A percentile compares a stretch with the other conserved stretches of the same genome.
These are phyloP conservation scores for Hemistola chrysoprasaria DNA, from an alignment of 2,888 invertebrate genomes.

Conservation along the genomic window DNA sequence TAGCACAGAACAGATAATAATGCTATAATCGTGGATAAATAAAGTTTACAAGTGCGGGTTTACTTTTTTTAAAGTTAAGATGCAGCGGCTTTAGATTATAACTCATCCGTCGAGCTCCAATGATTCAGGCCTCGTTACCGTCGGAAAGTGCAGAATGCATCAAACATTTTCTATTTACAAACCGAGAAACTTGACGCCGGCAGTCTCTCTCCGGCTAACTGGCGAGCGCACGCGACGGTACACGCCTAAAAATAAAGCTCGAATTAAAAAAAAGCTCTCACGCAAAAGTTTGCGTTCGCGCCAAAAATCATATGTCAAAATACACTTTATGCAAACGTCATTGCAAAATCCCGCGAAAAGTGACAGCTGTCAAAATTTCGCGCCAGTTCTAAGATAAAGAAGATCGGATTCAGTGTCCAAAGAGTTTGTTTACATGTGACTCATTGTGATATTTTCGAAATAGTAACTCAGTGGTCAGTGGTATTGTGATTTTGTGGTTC, in stretches of 20 bases:
- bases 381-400: no score
- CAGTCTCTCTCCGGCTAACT: slow-evolving; percentile 26
- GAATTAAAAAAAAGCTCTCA: slow-evolving; percentile 10
- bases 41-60: no score
- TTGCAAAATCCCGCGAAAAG: not conserved
- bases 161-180: slow-evolving; percentile 57
- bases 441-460: no score
- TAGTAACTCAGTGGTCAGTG: no score
- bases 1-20: no score
- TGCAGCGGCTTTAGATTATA: slow-evolving; percentile 8
- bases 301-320: no score
- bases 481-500: no score
- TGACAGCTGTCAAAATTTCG: not conserved
- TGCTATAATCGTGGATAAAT: no score
- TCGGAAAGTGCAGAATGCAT: slow-evolving; percentile 40
- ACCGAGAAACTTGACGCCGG: slow-evolving; percentile 30
- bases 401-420: no score
- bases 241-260: slow-evolving; percentile 14
- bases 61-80: not conserved
- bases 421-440: no score
- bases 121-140: slow-evolving; percentile 33
- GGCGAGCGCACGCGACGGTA: slow-evolving; percentile 46
- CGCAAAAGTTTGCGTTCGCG: not conserved
- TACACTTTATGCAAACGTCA: no score
- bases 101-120: slow-evolving; percentile 26